Conservation (phyloP, 2,797 vertebrate species). For the Notolepis coatsorum region DNA sequence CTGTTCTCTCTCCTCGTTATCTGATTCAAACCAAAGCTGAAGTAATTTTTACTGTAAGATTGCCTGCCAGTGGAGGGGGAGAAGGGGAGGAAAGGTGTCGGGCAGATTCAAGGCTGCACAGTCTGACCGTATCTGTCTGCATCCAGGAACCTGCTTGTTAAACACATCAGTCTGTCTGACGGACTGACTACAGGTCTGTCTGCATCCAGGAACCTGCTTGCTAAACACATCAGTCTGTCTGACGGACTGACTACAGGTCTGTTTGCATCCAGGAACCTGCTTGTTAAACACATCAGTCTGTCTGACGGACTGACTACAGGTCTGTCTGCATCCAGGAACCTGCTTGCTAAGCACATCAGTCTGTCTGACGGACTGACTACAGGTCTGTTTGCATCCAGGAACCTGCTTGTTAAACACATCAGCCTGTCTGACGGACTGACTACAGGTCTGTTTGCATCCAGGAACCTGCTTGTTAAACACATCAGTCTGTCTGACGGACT, state of each 20-base stretch:
- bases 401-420: slow-evolving; percentile 69
- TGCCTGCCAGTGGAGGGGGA: slow-evolving; percentile 17
- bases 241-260: slow-evolving; percentile 4
- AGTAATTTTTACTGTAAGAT: slow-evolving; percentile 10
- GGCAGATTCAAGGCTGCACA: slow-evolving; percentile 31
- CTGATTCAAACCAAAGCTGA: not conserved
- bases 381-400: slow-evolving; percentile 50
- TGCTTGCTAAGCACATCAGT: slow-evolving; percentile 67
- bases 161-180: slow-evolving; percentile 60
- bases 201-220: slow-evolving; percentile 59
- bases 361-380: slow-evolving; percentile 28
- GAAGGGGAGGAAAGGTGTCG: slow-evolving; percentile 21
- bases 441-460: slow-evolving; percentile 40
- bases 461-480: slow-evolving; percentile 69
- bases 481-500: slow-evolving; percentile 44
- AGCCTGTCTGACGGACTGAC: slow-evolving; percentile 35
- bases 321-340: slow-evolving; percentile 56
- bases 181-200: slow-evolving; percentile 14
- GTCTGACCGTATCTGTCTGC: slow-evolving; percentile 73
- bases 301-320: slow-evolving; percentile 21
- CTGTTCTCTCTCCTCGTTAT: not conserved
- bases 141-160: slow-evolving; percentile 60
- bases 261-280: slow-evolving; percentile 59
- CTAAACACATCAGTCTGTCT: slow-evolving; percentile 66
- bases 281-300: slow-evolving; percentile 66